These are phyloP conservation scores for Pelusios castaneus DNA, from an alignment of 2,113 vertebrate genomes.

Conservation along the genomic window DNA sequence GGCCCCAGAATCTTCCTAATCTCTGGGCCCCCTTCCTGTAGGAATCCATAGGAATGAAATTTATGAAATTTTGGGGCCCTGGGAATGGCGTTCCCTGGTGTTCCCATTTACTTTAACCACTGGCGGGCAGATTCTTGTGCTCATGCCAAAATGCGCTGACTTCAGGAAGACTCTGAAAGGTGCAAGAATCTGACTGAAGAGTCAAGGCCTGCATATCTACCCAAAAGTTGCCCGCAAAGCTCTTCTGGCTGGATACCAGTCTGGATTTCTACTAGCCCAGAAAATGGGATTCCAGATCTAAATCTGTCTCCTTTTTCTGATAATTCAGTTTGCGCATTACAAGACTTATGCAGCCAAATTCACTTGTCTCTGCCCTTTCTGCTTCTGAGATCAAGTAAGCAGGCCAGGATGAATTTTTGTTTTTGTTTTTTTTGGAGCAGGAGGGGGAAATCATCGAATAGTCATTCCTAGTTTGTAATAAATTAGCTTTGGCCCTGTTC, in stretches of 20 bases:
- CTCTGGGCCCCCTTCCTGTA: too few species aligned
- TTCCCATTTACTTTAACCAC: too few species aligned
- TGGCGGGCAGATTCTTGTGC: neutral
- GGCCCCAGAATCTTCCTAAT: too few species aligned
- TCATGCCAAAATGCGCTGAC: neutral
- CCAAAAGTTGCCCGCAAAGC: neutral
- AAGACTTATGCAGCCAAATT: neutral
- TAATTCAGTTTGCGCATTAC: neutral
- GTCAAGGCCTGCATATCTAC: neutral
- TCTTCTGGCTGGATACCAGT: neutral
- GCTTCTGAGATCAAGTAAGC: neutral
- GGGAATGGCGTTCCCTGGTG: too few species aligned
- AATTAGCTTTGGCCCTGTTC: neutral
- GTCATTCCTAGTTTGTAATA: constrained; percentile 22
- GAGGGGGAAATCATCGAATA: constrained; percentile 8
- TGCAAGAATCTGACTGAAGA: neutral
- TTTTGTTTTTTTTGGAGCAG: constrained; percentile 3
- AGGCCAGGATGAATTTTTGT: neutral
- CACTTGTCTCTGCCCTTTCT: neutral
- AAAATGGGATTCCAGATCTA: neutral
- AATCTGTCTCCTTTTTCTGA: neutral
- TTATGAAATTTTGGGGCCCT: too few species aligned
- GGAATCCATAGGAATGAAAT: too few species aligned
- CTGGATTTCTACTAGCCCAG: neutral
- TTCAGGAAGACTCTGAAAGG: neutral